A percentile compares a stretch with the other conserved stretches of the same genome.
Evolutionary conservation across 2,888 invertebrate species (phyloP).

Genomic region (Dasypolia templi): DNA sequence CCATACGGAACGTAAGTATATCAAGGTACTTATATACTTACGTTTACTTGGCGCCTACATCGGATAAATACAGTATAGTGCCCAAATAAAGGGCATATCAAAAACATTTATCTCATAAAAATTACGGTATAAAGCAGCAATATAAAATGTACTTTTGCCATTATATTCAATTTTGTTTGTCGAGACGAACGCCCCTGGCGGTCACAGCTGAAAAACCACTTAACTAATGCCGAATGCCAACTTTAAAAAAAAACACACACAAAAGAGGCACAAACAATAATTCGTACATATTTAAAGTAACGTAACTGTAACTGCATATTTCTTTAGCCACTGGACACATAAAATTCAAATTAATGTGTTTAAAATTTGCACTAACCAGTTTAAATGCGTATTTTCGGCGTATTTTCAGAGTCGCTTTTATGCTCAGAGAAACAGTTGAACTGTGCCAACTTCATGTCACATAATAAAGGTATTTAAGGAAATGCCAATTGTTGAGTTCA

Average conservation of each 20-base stretch:
- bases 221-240: conserved; percentile 30
- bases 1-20: background rate
- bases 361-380: conserved; percentile 46
- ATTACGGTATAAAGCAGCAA: conserved; percentile 59
- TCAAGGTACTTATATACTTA: too few species aligned
- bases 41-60: too few species aligned
- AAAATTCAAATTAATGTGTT: conserved; percentile 54
- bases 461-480: conserved; percentile 30
- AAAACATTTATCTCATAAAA: conserved; percentile 3
- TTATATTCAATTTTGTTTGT: conserved; percentile 72
- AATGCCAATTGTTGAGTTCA: conserved; percentile 29
- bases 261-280: conserved; percentile 42
- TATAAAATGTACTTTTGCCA: conserved; percentile 68
- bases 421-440: conserved; percentile 32
- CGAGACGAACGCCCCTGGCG: conserved; percentile 51
- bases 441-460: conserved; percentile 46
- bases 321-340: conserved; percentile 45
- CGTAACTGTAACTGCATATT: conserved; percentile 44
- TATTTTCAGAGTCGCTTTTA: conserved; percentile 31
- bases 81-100: background rate
- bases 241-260: conserved; percentile 52
- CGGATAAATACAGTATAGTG: too few species aligned
- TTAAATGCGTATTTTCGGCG: conserved; percentile 45
- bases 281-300: conserved; percentile 43
- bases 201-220: conserved; percentile 41